Percentiles rank a stretch among this genome's conserved stretches.
phyloP scores from a whole-genome alignment of 1,140 invertebrate genomes.

The Anoplolepis gracilipes region DNA sequence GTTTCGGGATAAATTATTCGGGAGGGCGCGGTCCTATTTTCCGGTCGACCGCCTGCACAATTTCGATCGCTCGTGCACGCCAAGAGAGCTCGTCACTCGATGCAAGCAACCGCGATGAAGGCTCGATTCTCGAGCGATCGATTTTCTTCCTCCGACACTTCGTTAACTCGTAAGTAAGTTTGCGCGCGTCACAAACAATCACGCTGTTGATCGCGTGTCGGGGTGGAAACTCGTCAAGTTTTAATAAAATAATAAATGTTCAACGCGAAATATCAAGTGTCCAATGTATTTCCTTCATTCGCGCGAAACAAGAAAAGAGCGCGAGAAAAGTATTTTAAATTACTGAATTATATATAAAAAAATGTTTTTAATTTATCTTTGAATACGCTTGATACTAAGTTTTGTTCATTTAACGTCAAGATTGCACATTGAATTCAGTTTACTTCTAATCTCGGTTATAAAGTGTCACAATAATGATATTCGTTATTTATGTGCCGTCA shows the following conservation, averaged over 20 bases:
- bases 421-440: constrained; percentile 12
- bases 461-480: not conserved
- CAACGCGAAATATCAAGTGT: not conserved
- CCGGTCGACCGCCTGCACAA: constrained; percentile 61
- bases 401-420: not conserved
- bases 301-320: not conserved
- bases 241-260: constrained; percentile 7
- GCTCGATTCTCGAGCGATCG: constrained; percentile 37
- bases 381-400: not conserved
- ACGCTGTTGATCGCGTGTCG: constrained; percentile 11
- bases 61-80: constrained; percentile 57
- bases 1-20: constrained; percentile 69
- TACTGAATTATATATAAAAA: not conserved
- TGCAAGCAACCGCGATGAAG: constrained; percentile 18
- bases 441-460: not conserved
- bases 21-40: constrained; percentile 64
- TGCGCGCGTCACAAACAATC: not conserved
- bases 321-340: not conserved
- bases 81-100: constrained; percentile 39
- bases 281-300: not conserved
- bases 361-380: not conserved
- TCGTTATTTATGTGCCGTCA: not conserved
- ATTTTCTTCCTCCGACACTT: constrained; percentile 8
- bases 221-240: not conserved
- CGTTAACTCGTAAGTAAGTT: constrained; percentile 10